phyloP scores from a whole-genome alignment of 2,113 vertebrate genomes.

The Ctenodactylus gundi region DNA sequence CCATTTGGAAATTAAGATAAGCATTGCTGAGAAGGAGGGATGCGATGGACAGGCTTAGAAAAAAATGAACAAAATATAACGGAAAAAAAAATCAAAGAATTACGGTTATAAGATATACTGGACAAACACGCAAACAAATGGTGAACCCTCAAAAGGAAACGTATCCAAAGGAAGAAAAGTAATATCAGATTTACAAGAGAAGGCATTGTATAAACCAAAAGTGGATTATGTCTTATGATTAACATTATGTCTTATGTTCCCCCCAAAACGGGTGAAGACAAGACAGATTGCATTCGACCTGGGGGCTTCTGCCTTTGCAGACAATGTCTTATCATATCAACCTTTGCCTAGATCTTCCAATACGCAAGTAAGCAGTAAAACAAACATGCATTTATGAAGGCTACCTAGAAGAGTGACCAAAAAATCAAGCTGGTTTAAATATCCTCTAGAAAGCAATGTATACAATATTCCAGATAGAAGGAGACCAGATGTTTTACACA shows the following conservation, averaged over 20 bases:
- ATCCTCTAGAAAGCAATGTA: not conserved
- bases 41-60: not conserved
- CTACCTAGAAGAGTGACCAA: not conserved
- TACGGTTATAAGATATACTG: not conserved
- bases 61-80: not conserved
- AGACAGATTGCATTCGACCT: too few relatives aligned
- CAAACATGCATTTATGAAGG: not conserved
- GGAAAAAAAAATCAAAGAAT: not conserved
- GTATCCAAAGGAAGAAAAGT: not conserved
- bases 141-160: not conserved
- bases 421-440: not conserved
- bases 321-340: not conserved
- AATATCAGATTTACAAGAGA: not conserved
- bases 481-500: not conserved
- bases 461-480: not conserved
- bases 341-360: not conserved
- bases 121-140: fast-evolving
- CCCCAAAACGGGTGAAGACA: too few relatives aligned
- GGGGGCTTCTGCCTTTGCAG: not conserved
- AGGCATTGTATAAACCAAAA: not conserved
- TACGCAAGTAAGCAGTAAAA: not conserved
- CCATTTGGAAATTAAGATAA: not conserved
- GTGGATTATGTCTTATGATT: not conserved
- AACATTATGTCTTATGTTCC: not conserved
- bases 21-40: not conserved